Conservation (phyloP, 2,113 vertebrate species). For the Coreoperca whiteheadi region DNA sequence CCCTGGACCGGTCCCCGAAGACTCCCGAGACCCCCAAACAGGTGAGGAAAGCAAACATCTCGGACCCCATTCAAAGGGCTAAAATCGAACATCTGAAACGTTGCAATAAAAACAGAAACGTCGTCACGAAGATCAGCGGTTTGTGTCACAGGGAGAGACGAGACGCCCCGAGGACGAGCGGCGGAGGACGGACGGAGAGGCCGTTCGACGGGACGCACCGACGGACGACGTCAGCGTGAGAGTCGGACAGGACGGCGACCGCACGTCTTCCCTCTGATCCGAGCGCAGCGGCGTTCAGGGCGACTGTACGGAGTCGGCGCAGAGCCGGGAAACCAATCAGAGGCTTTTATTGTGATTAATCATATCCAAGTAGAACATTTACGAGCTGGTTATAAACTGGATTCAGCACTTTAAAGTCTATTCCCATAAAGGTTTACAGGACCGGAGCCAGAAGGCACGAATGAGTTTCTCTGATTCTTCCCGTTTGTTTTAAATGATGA, state of each 20-base stretch:
- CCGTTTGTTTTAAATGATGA: neutral
- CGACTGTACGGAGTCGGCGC: neutral
- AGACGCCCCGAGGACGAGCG: neutral
- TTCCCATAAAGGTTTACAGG: too few species aligned
- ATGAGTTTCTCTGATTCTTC: neutral
- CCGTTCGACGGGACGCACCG: neutral
- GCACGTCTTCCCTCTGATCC: constrained; percentile 13
- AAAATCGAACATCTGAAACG: neutral
- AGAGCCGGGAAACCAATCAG: neutral
- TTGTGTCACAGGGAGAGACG: neutral
- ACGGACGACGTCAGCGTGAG: neutral
- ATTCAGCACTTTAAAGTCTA: too few species aligned
- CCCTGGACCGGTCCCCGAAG: neutral
- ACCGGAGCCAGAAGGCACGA: too few species aligned
- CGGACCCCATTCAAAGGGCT: neutral
- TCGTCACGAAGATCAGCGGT: too few species aligned
- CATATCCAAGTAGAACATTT: neutral
- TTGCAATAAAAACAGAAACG: too few species aligned
- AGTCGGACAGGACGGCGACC: accelerated
- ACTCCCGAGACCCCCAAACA: accelerated
- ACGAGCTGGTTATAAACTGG: too few species aligned
- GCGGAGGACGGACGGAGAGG: neutral
- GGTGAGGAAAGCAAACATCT: neutral
- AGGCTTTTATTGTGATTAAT: neutral
- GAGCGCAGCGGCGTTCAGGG: neutral